Evolutionary conservation across 1,140 invertebrate genomes (phyloP), one percentile per base, ranked within the genome.

Genomic region (Marisa cornuarietis): DNA sequence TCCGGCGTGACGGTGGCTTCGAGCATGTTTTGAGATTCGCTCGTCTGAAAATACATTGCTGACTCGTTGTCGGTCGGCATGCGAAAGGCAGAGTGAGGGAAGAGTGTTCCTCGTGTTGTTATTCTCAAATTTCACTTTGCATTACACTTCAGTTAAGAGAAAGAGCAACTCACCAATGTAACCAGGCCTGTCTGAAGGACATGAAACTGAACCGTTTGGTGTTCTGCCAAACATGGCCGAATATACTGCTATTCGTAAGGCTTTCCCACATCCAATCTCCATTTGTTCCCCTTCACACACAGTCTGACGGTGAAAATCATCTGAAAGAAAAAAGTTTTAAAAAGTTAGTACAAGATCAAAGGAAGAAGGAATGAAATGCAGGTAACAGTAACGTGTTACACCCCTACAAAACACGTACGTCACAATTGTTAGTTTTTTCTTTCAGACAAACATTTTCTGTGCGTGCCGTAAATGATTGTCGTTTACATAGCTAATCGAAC

Each of bases 211-310:
- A 86, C 96, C 96, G 86, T 96, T 95, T 13, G 85, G 94, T 0
- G 95, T 96, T 78, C 96, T 93, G 14, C 96, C 96, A 89, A 96
- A 98, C 86, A 95, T 95, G 13, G 96, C 96, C 63, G 95, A 96
- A 91, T 96, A 97, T 82, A 98, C 95, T 26, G 96, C 96, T 11
- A 98, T 94, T 85, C 96, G 93, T 2, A 94, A 94, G 88, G 82
- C 82, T 76, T 83, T 84, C 16, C 78, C 72, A 86, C 91, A 92
- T 62, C 83, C 78, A 42, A 92, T 79, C 22, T 95, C 95, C 80
- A 97, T 93, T 81, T 94, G 93, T 82, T 98, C 95, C 86, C 96
- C 96, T 90, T 97, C 95, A 90, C 97, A 98, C 26, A 95, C 96
- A 73, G 96, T 95, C 92, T 96, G 95, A 90, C 95, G 97, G 24